Conservation (phyloP, 2,797 vertebrate genomes). For the Poecile montanus region DNA sequence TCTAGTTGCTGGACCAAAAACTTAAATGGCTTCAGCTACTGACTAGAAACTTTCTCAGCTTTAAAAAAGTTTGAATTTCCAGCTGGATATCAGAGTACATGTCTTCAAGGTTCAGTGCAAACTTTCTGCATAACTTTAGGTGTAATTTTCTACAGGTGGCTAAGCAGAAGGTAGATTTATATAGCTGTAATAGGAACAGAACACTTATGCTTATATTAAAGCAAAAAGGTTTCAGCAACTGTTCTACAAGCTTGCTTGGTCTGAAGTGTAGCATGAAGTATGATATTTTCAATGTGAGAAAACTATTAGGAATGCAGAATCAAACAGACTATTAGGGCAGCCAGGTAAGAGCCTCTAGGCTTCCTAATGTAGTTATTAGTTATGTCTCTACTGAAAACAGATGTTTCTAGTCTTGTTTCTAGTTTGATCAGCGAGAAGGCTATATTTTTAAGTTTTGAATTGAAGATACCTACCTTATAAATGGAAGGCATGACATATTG, state of each 20-base stretch:
- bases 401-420: neutral
- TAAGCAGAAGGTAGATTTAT: constrained; percentile 35
- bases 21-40: neutral
- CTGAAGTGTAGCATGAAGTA: constrained; percentile 15
- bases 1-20: neutral
- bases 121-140: neutral
- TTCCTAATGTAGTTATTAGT: neutral
- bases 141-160: constrained; percentile 19
- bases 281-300: neutral
- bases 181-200: constrained; percentile 15
- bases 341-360: neutral
- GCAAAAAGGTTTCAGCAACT: neutral
- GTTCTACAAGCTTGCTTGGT: neutral
- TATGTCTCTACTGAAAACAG: neutral
- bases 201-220: neutral
- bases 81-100: neutral
- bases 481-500: neutral
- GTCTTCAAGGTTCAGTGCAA: neutral
- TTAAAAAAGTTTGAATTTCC: neutral
- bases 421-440: neutral
- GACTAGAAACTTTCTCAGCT: neutral
- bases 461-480: neutral
- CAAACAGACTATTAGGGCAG: neutral
- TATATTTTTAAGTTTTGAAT: neutral
- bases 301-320: neutral